A percentile compares a stretch with the other conserved stretches of the same genome.
phyloP scores from a whole-genome alignment of 2,888 invertebrate species.

The Ephialtes manifestator region DNA sequence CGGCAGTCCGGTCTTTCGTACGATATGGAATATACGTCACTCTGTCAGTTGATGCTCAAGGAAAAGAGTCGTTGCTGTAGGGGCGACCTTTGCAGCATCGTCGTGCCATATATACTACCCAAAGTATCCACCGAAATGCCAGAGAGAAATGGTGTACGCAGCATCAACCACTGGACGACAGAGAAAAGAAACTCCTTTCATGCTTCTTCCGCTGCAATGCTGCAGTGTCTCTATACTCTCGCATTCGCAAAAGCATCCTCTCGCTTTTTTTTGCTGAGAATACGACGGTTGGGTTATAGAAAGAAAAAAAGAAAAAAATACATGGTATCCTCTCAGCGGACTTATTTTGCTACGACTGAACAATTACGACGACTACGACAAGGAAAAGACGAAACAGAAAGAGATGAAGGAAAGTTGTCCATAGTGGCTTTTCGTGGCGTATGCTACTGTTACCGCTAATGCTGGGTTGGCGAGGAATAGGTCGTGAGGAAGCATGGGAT shows the following conservation, averaged over 20 bases:
- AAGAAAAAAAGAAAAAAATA: conserved; percentile 15
- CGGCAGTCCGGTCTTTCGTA: conserved; percentile 40
- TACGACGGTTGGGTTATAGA: conserved; percentile 23
- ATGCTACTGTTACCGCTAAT: conserved; percentile 51
- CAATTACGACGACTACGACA: conserved; percentile 43
- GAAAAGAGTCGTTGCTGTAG: conserved; percentile 33
- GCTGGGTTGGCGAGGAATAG: conserved; percentile 47
- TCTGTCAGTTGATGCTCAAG: not conserved
- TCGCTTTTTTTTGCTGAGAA: conserved; percentile 11
- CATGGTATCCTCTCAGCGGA: not conserved
- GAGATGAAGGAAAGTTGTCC: conserved; percentile 52
- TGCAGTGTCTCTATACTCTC: conserved; percentile 47
- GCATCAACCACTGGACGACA: not conserved
- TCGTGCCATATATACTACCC: not conserved
- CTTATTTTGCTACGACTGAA: conserved; percentile 25
- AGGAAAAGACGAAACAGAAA: conserved; percentile 22
- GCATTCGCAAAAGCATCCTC: conserved; percentile 9
- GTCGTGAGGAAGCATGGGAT: conserved; percentile 14
- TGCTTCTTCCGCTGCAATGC: conserved; percentile 42
- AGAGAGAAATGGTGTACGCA: conserved; percentile 3
- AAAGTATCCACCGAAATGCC: not conserved
- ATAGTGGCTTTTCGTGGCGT: conserved; percentile 48
- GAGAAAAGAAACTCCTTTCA: not conserved
- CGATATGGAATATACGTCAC: conserved; percentile 37
- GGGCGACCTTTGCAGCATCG: not conserved